Evolutionary conservation across 2,888 invertebrate species (phyloP).

Genomic region (Calameuta idolon): DNA sequence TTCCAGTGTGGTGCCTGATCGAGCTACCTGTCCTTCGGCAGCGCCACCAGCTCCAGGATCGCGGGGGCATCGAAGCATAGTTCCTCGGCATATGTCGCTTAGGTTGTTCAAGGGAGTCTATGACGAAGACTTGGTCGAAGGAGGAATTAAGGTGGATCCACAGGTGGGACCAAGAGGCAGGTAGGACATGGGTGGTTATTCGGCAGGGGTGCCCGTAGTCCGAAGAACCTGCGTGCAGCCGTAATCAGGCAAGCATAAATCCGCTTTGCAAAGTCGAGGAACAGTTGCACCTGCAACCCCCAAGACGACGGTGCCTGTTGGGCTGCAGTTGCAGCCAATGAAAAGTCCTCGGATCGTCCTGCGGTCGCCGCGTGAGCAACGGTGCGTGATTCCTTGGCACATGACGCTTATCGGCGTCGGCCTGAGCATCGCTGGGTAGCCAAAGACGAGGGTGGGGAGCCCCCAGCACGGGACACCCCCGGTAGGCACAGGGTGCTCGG

Average conservation of each 20-base stretch:
- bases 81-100: conserved; percentile 47
- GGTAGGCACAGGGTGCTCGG: background rate
- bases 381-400: conserved; percentile 61
- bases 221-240: conserved; percentile 40
- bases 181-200: conserved; percentile 4
- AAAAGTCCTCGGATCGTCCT: conserved; percentile 23
- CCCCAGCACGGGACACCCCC: background rate
- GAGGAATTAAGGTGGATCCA: too few species aligned
- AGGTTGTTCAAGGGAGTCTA: conserved; percentile 1
- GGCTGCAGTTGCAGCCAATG: conserved; percentile 6
- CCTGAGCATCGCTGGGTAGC: conserved; percentile 1
- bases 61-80: conserved; percentile 34
- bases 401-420: conserved; percentile 35
- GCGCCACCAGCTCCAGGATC: background rate
- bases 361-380: conserved; percentile 34
- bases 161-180: background rate
- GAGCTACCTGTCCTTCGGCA: too few species aligned
- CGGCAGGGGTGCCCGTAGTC: conserved; percentile 9
- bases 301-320: conserved; percentile 57
- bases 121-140: too few species aligned
- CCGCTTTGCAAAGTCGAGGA: conserved; percentile 47
- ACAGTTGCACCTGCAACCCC: conserved; percentile 64
- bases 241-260: conserved; percentile 65
- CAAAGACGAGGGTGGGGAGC: background rate
- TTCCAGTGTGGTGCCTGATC: conserved; percentile 25